Base-by-base conservation (phyloP, 2,888 invertebrate species). In the Schrankia costaestrigalis region DNA sequence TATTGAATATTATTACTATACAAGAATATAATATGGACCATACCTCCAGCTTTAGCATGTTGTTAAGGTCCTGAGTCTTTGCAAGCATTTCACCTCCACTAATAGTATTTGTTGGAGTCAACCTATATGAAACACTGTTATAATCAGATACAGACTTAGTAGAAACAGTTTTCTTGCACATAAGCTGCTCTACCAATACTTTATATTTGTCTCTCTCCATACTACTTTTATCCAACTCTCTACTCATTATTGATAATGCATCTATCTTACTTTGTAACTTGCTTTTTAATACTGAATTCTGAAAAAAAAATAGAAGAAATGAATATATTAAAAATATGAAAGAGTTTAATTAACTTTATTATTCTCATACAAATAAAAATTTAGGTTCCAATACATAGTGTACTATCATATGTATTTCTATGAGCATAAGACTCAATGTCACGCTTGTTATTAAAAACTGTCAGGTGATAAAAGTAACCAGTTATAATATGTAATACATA, bases 211-310 rank as follows among this genome's bases (percentile, higher is more conserved):
- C 95, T 15, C 94, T 83, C 66, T 96, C 95, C 58, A 91, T 91
- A 39, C 93, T 91, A 67, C 93, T 94, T 74, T 93, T 92, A 56
- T 94, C 94, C 38, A 96, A 74, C 64, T 95, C 95, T 57, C 91
- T 90, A 43, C 91, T 93, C 69, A 96, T 86, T 41, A 95, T 93
- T n/a, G 92, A 82, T 19, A 96, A 72, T 2, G 95, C 95, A 75
- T 95, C 95, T 31, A 93, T 89, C 76, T 96, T 96, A 63, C 95
- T 93, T 63, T 94, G 93, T 13, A 95, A 78, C 74, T 95, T 95
- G 44, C 93, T 90, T 63, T 91, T 90, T 10, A 93, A 71, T 1
- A 91, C 91, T 6, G 90, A 89, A 54, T 90, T 90, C 92, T 92
- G 66, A 71, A 45, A 25, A 39, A 35, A 28, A 26, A 4, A 24